Percentiles rank a stretch among this genome's conserved stretches.
phyloP scores from a whole-genome alignment of 2,113 vertebrate species.

The Anser brachyrhynchus region DNA sequence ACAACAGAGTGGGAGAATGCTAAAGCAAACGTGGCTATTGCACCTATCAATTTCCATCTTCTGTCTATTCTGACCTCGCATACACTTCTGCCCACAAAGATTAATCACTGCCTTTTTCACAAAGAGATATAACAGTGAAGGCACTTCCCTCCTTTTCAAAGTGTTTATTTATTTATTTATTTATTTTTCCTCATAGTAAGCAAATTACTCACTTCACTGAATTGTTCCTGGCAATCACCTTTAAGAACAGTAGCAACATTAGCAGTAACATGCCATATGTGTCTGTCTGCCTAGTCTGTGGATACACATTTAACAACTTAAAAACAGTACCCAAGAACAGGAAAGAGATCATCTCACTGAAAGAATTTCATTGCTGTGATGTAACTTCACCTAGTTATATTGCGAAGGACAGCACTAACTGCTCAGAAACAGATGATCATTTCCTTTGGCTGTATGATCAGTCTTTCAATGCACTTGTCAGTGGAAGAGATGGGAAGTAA shows the following conservation, averaged over 20 bases:
- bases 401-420: not conserved
- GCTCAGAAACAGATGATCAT: not conserved
- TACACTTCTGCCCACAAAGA: not conserved
- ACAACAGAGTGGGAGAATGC: not conserved
- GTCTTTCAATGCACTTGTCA: not conserved
- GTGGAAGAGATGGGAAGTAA: not conserved
- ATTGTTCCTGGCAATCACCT: not conserved
- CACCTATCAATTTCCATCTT: not conserved
- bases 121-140: not conserved
- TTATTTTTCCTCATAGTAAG: not conserved
- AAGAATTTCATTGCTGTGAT: not conserved
- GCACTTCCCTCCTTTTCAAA: not conserved
- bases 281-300: not conserved
- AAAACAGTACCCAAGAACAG: not conserved
- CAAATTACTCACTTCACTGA: not conserved
- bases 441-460: not conserved
- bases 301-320: not conserved
- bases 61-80: not conserved
- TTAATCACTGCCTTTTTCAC: not conserved
- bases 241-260: not conserved
- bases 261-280: not conserved
- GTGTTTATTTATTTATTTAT: not conserved
- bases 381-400: not conserved
- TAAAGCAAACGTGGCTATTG: not conserved
- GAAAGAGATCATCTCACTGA: not conserved